Percentiles rank a stretch among this genome's conserved stretches.
These are phyloP conservation scores for Lumbricus terrestris DNA, from an alignment of 2,888 invertebrate species.

Conservation along the genomic window DNA sequence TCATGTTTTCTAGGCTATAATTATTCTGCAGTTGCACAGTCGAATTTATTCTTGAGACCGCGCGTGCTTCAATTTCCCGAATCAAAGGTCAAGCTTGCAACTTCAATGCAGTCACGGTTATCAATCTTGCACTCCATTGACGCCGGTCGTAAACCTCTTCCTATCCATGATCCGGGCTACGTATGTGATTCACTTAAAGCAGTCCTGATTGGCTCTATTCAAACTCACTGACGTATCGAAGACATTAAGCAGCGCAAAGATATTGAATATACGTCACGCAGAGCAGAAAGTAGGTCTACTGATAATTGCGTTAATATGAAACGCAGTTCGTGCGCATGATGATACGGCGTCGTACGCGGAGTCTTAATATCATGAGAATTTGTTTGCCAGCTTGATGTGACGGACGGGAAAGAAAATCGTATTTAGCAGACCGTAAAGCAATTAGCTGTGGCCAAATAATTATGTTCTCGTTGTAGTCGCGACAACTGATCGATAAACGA, in stretches of 20 bases:
- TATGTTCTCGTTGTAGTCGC: neutral
- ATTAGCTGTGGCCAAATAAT: neutral
- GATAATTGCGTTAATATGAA: neutral
- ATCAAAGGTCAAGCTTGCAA: neutral
- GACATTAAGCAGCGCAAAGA: neutral
- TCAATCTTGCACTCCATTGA: neutral
- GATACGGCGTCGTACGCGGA: neutral
- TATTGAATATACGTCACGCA: neutral
- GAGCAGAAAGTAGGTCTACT: neutral
- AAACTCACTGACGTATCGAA: neutral
- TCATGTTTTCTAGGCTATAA: neutral
- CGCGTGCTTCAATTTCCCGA: neutral
- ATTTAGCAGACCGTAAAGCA: slow-evolving; percentile 3
- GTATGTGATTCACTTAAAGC: neutral
- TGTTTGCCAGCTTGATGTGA: neutral
- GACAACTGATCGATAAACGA: slow-evolving; percentile 3
- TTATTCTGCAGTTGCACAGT: neutral
- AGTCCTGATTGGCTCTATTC: neutral
- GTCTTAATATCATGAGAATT: neutral
- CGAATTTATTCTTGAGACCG: neutral
- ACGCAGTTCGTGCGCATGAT: neutral
- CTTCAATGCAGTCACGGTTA: neutral
- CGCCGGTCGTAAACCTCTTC: neutral
- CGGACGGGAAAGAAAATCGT: neutral
- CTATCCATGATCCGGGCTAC: neutral